Base-by-base conservation (phyloP, 1,140 invertebrate genomes). In the Ostrea denselamellosa region DNA sequence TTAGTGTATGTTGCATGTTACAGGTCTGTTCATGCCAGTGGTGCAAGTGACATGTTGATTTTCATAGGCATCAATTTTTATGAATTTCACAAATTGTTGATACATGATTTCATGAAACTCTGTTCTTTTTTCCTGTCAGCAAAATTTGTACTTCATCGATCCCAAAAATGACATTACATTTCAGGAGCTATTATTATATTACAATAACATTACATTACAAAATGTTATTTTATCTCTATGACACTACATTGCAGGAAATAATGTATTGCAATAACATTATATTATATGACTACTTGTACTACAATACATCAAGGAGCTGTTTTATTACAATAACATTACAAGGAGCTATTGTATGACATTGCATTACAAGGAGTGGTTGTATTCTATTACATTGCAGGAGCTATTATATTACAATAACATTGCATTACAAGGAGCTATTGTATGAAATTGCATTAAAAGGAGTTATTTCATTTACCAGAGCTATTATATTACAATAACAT, bases 371-470 rank as follows among this genome's bases (percentile, higher is more conserved):
- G 56, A 58, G 56, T 12, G 14, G 56, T 58, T 12, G 12, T 58
- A 19, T 12, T 58, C 14, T 19, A 25, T 71, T 71, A 71, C 65
- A 71, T 71, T 91, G 52, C 86, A 94, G 94, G 99, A 99, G 95
- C 99, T 99, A 95, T 99, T 99, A 99, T 96, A 98, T 62, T 99
- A 99, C 95, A 99, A 98, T 92, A 99, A 99, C 94, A 99, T 99
- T 91, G 99, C 98, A n/a, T 22, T 99, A 99, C 95, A 99, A n/a
- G 98, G 17, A 98, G 97, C 0, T 99, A 99, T 95, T 98, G 95
- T 99, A 3, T 98, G 98, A 95, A 98, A 98, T 25, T 95, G n/a
- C n/a, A n/a, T n/a, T n/a, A n/a, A n/a, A n/a, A n/a, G n/a, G n/a
- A n/a, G n/a, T n/a, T n/a, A n/a, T n/a, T n/a, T n/a, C 12, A 56